Percentiles rank a stretch among this genome's conserved stretches.
Conservation (phyloP, 2,113 vertebrate genomes). For the Daboia siamensis region DNA sequence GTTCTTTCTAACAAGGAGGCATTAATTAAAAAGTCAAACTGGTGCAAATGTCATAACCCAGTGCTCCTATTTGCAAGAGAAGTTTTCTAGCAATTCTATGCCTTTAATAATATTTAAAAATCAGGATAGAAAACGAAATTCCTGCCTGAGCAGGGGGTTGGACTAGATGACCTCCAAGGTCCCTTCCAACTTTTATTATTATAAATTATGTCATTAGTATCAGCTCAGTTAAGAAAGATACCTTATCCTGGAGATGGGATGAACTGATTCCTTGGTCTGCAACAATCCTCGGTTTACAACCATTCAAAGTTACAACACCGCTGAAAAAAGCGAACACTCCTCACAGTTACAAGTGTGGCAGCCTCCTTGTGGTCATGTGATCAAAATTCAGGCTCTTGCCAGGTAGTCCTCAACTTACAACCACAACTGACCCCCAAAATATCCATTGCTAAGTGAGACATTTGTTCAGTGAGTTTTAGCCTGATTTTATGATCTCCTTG, state of each 20-base stretch:
- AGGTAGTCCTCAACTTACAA: not conserved
- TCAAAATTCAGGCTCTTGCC: not conserved
- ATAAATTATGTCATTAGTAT: too few relatives aligned
- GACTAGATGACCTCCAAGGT: too few relatives aligned
- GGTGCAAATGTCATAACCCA: not conserved
- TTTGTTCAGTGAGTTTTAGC: not conserved
- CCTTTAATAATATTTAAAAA: not conserved
- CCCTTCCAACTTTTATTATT: too few relatives aligned
- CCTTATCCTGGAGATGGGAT: not conserved
- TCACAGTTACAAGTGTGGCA: not conserved
- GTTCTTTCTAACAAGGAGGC: not conserved
- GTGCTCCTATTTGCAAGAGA: not conserved
- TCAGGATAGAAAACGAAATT: not conserved
- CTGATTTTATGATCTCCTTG: not conserved
- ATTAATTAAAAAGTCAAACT: not conserved
- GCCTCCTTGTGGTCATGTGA: rapidly evolving
- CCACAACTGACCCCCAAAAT: not conserved
- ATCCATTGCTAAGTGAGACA: not conserved
- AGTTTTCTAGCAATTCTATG: not conserved
- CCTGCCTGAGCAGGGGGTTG: too few relatives aligned
- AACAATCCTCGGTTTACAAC: not conserved
- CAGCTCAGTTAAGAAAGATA: not conserved
- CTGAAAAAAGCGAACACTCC: not conserved
- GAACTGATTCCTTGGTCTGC: not conserved
- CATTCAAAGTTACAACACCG: not conserved